These are phyloP conservation scores for Zygothrica quintamaculata DNA, from an alignment of 2,888 invertebrate genomes.

Conservation along the genomic window DNA sequence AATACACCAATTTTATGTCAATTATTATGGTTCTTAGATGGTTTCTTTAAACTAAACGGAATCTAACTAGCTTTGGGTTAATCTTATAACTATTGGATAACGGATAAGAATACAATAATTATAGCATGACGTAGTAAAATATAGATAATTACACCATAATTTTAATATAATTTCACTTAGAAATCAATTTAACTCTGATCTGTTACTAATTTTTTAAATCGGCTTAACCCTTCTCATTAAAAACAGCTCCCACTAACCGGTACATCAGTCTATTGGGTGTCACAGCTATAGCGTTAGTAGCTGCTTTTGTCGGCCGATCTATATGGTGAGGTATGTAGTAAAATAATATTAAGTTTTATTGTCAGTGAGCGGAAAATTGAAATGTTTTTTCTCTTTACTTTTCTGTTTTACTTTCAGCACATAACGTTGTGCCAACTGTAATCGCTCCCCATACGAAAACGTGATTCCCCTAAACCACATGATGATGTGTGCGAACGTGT, in stretches of 20 bases:
- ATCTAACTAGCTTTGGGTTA: no score
- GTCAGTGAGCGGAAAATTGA: slow-evolving; percentile 1
- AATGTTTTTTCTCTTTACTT: slow-evolving; percentile 18
- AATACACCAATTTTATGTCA: no score
- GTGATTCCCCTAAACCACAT: slow-evolving; percentile 70
- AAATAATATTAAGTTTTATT: background rate
- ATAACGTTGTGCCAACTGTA: slow-evolving; percentile 30
- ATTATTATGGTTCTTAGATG: no score
- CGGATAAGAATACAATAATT: no score
- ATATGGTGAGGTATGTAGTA: slow-evolving; percentile 78
- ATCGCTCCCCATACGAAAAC: slow-evolving; percentile 37
- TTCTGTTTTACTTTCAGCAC: slow-evolving; percentile 40
- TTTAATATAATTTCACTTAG: no score
- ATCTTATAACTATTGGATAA: no score
- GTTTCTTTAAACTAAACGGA: no score
- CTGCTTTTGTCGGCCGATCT: slow-evolving; percentile 62
- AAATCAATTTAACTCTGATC: no score
- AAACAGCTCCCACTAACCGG: slow-evolving; percentile 40
- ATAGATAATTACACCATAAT: no score
- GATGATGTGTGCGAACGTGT: slow-evolving; percentile 20
- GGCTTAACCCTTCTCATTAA: slow-evolving; percentile 11
- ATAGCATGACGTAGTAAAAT: no score
- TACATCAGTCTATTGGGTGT: slow-evolving; percentile 65
- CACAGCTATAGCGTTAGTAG: slow-evolving; percentile 66
- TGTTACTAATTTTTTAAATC: no score